Conservation (phyloP, 2,797 vertebrate genomes). For the Megaceryle alcyon region DNA sequence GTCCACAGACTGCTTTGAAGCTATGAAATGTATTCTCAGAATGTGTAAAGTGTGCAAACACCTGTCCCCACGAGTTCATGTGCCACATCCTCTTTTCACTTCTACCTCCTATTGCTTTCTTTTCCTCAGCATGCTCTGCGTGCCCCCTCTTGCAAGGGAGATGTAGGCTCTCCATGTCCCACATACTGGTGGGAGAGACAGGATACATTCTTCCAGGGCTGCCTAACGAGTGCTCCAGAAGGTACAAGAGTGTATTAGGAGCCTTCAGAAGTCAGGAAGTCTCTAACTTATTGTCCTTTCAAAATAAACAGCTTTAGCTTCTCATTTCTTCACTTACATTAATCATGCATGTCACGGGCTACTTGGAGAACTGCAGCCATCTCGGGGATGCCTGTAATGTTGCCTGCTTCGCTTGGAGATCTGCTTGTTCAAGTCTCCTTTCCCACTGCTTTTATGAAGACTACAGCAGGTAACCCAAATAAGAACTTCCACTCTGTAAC, state of each 20-base stretch:
- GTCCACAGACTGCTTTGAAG: neutral
- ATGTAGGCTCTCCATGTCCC: neutral
- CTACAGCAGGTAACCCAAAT: neutral
- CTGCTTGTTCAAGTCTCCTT: neutral
- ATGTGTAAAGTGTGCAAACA: neutral
- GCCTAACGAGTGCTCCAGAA: neutral
- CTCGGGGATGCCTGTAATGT: neutral
- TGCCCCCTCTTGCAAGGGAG: neutral
- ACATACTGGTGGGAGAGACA: neutral
- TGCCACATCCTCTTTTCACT: neutral
- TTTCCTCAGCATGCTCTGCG: neutral
- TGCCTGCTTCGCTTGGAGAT: neutral
- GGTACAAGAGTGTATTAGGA: neutral
- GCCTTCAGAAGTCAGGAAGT: slow-evolving; percentile 15
- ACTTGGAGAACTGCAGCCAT: neutral
- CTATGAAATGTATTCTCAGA: neutral
- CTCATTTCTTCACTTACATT: neutral
- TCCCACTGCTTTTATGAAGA: neutral
- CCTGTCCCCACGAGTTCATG: neutral
- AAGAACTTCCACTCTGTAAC: neutral
- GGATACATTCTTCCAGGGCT: neutral
- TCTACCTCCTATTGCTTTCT: neutral
- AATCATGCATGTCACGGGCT: neutral
- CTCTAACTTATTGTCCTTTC: neutral
- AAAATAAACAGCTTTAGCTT: slow-evolving; percentile 6